Base-by-base conservation (phyloP, 2,888 invertebrate species). In the Julus scandinavius region DNA sequence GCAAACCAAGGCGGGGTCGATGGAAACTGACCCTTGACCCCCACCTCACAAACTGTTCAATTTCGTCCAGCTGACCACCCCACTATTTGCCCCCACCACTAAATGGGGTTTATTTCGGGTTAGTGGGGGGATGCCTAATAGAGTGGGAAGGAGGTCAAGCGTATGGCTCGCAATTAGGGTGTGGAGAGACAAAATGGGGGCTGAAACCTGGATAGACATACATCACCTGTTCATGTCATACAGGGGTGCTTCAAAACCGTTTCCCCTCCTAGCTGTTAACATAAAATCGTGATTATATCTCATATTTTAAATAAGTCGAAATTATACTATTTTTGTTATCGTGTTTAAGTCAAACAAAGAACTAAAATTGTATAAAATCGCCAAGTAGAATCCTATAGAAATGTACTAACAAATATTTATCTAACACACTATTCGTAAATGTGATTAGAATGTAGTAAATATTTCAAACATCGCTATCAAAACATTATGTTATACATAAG, bases 141-240 rank as follows among this genome's bases (percentile, higher is more conserved):
- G 20, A 72, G 63, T 72, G 63, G 63, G 63, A 72, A 72, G 63
- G 20, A 72, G 63, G 63, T 72, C 63, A 72, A 72, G 63, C 63
- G n/a, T 72, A 72, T 72, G 63, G 63, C 63, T 29, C n/a, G 63
- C 63, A 72, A 72, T 72, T 72, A 20, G 63, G 63, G 63, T 72
- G 63, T 72, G 63, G 63, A 72, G 20, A 72, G 63, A 72, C 20
- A 72, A 29, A 72, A 72, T 20, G 63, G 63, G 63, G 63, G 29
- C 20, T 72, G 20, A 20, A 72, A 72, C n/a, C 63, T 20, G 63
- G 20, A 72, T n/a, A 72, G 20, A 72, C 63, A 20, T 45, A 45
- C n/a, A 72, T 72, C 63, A 72, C 63, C 63, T 72, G 63, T 72
- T 20, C 63, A 72, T 4, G 7, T 7, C 17, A 4, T 72, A 72